Evolutionary conservation across 1,140 invertebrate genomes (phyloP).

Genomic region (Aricia agestis): DNA sequence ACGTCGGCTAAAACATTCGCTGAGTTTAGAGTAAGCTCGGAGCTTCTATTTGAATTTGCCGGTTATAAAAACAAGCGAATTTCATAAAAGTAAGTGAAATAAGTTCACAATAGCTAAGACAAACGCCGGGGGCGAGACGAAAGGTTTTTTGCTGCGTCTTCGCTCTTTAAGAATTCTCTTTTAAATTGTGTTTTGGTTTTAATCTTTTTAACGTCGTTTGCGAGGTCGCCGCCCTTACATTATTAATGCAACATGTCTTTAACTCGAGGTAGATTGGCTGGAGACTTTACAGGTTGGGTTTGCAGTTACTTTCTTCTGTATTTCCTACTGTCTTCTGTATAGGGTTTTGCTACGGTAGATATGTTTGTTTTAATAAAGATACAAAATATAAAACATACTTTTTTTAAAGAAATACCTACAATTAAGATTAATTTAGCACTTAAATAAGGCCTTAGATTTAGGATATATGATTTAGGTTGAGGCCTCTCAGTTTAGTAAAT

Average conservation of each 20-base stretch:
- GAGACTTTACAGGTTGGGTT: too few relatives aligned
- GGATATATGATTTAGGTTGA: too few relatives aligned
- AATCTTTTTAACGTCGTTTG: conserved; percentile 65
- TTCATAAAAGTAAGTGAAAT: conserved; percentile 68
- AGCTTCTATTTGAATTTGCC: conserved; percentile 55
- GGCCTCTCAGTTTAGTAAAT: too few relatives aligned
- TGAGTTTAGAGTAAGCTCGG: conserved; percentile 25
- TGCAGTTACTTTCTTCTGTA: too few relatives aligned
- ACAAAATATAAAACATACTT: too few relatives aligned
- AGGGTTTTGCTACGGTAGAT: too few relatives aligned
- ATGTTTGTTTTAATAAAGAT: too few relatives aligned
- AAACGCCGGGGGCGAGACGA: conserved; percentile 53
- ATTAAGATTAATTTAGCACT: too few relatives aligned
- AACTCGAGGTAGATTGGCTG: conserved; percentile 8
- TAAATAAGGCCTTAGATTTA: too few relatives aligned
- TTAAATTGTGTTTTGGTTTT: conserved; percentile 70
- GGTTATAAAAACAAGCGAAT: conserved; percentile 70
- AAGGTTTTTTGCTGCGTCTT: conserved; percentile 66
- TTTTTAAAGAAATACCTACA: too few relatives aligned
- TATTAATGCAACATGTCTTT: conserved; percentile 49
- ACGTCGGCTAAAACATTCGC: not conserved
- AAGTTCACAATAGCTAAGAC: conserved; percentile 72
- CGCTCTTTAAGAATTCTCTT: conserved; percentile 72
- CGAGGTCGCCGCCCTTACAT: conserved; percentile 50
- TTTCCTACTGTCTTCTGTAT: too few relatives aligned